phyloP scores from a whole-genome alignment of 2,888 invertebrate species.

The Drosophila colorata region DNA sequence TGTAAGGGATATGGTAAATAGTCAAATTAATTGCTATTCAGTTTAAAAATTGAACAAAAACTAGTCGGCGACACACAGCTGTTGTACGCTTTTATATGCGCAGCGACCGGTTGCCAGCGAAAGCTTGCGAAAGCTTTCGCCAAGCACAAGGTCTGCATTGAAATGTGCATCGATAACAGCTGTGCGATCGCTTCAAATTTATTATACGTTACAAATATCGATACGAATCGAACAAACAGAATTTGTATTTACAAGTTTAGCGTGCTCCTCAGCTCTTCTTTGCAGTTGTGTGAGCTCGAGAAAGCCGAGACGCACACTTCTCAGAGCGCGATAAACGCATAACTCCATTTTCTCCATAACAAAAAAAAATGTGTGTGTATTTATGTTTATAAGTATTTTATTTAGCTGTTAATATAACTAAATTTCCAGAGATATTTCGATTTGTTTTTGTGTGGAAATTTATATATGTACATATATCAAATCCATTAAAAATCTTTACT shows the following conservation, averaged over 20 bases:
- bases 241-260: not conserved
- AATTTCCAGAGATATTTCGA: slow-evolving; percentile 10
- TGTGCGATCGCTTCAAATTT: slow-evolving; percentile 32
- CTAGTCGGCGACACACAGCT: slow-evolving; percentile 57
- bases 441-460: not conserved
- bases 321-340: slow-evolving; percentile 23
- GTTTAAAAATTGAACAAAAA: slow-evolving; percentile 17
- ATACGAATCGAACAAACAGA: not conserved
- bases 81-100: slow-evolving; percentile 61
- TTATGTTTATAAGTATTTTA: slow-evolving; percentile 1
- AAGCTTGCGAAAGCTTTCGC: slow-evolving; percentile 33
- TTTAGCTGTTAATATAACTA: not conserved
- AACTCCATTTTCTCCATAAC: slow-evolving; percentile 5
- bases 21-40: not conserved
- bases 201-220: slow-evolving; percentile 9
- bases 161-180: slow-evolving; percentile 11
- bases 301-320: slow-evolving; percentile 8
- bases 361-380: not conserved
- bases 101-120: slow-evolving; percentile 9
- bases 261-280: not conserved
- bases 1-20: slow-evolving; percentile 30
- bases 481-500: slow-evolving; percentile 9
- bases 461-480: not conserved
- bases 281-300: slow-evolving; percentile 8
- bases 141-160: slow-evolving; percentile 35